Evolutionary conservation across 2,113 vertebrate genomes (phyloP), one percentile per base, ranked within the genome.

Genomic region (Uropsilus gracilis): DNA sequence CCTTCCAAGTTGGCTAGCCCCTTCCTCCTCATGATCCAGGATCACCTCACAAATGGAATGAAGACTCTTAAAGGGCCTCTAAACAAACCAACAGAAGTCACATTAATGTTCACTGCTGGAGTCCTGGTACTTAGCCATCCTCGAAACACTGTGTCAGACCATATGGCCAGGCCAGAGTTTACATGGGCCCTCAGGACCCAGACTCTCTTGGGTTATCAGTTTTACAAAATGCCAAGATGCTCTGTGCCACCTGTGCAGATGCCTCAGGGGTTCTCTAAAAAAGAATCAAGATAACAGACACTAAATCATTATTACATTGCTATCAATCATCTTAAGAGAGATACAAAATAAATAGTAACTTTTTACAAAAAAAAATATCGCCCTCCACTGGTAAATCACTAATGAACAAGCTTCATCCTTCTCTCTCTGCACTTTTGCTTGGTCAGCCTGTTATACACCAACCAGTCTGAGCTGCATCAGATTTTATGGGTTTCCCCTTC

Each of bases 401-500:
- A 82, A 90, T 42, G 44, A 94, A 63, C 42, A 75, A 63, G 6
- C 76, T 73, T 88, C 50, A 55, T 42, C 32, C 61, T 64, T 91
- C 13, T 39, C 20, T 85, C 75, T 86, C 34, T 50, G 34, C 63
- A 75, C 42, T 83, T 94, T 95, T 92, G 93, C 82, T 93, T 90
- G 97, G 96, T 97, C 96, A 92, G 92, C 87, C 77, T 83, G 50
- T 90, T 90, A 89, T 13, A 34, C 17, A 84, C 34, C 57, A 96
- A 83, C 91, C 57, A 91, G 73, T 64, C 6, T 72, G 88, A 77
- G 32, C 68, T 64, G 28, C 87, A 86, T 86, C 87, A 80, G 93
- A 81, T 55, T 97, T 97, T 96, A 95, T 94, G 68, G 77, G 80
- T 85, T 94, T 94, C 81, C 84, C 48, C 44, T 69, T 96, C 88